phyloP scores from a whole-genome alignment of 2,797 vertebrate species.

The Mormyrus proboscirostris region DNA sequence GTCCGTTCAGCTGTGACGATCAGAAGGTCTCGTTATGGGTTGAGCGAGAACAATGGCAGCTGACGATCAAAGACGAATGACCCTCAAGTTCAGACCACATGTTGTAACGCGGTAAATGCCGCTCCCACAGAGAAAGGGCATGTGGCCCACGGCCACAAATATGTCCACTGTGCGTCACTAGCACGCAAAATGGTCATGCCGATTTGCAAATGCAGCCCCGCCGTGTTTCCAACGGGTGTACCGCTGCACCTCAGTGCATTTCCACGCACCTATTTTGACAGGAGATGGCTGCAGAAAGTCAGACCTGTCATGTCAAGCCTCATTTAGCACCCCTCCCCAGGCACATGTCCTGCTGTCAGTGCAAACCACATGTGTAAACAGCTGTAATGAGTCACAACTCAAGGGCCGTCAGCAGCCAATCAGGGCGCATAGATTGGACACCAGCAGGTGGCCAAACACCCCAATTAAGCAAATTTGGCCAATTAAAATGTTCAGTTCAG shows the following conservation, averaged over 20 bases:
- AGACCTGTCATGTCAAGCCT: not conserved
- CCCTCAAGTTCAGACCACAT: not conserved
- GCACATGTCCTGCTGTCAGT: not conserved
- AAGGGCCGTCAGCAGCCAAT: not conserved
- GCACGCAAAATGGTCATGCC: not conserved
- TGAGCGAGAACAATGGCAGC: not conserved
- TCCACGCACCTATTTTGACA: not conserved
- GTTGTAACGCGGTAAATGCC: not conserved
- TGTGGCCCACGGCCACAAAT: not conserved
- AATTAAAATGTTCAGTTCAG: not conserved
- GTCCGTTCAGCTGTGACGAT: not conserved
- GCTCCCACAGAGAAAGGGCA: not conserved
- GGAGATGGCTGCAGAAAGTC: not conserved
- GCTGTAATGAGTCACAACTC: not conserved
- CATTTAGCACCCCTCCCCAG: not conserved
- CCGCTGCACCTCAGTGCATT: not conserved
- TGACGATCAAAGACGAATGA: not conserved
- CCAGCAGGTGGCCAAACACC: not conserved
- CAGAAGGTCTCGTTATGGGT: not conserved
- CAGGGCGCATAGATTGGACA: not conserved
- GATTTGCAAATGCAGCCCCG: not conserved
- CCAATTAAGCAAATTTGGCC: not conserved
- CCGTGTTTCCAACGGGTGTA: not conserved
- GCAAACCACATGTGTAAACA: slow-evolving; percentile 6
- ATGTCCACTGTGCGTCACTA: not conserved